Percentiles rank a stretch among this genome's conserved stretches.
Evolutionary conservation across 2,797 vertebrate genomes (phyloP).

Genomic region (Rhadinocentrus ornatus): DNA sequence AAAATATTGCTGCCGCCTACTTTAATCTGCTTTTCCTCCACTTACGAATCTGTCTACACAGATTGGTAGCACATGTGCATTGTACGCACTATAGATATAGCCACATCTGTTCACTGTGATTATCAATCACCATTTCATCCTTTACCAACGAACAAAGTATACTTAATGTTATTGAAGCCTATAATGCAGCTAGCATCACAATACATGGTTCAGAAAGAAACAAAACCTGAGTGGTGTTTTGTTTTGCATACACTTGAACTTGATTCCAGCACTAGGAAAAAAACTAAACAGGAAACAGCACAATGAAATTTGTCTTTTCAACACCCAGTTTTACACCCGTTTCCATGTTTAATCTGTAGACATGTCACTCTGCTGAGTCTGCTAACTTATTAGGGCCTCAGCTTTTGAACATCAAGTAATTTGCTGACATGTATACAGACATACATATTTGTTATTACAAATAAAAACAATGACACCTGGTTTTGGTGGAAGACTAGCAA

Average conservation of each 20-base stretch:
- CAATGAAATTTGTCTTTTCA: background rate
- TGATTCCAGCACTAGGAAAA: background rate
- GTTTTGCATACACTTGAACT: background rate
- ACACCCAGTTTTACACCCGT: slow-evolving; percentile 1
- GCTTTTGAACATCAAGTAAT: slow-evolving; percentile 9
- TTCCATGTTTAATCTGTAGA: slow-evolving; percentile 31
- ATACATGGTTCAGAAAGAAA: background rate
- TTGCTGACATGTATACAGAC: slow-evolving; percentile 6
- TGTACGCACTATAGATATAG: slow-evolving; percentile 17
- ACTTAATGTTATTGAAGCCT: slow-evolving; percentile 2
- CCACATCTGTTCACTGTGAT: slow-evolving; percentile 26
- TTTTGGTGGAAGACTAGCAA: background rate
- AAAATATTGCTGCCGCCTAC: slow-evolving; percentile 52
- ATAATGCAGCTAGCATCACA: background rate
- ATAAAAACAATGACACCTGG: background rate
- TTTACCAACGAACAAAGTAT: no score
- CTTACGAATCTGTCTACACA: slow-evolving; percentile 41
- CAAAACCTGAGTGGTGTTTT: background rate
- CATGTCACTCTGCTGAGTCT: slow-evolving; percentile 17
- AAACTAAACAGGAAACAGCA: background rate
- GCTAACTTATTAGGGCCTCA: slow-evolving; percentile 8
- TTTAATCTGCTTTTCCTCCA: slow-evolving; percentile 44
- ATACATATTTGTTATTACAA: background rate
- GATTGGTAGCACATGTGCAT: slow-evolving; percentile 49
- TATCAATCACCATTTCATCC: slow-evolving; percentile 1